These are phyloP conservation scores for Sterrhoptilus dennistouni DNA, from an alignment of 2,113 vertebrate species.

Conservation along the genomic window DNA sequence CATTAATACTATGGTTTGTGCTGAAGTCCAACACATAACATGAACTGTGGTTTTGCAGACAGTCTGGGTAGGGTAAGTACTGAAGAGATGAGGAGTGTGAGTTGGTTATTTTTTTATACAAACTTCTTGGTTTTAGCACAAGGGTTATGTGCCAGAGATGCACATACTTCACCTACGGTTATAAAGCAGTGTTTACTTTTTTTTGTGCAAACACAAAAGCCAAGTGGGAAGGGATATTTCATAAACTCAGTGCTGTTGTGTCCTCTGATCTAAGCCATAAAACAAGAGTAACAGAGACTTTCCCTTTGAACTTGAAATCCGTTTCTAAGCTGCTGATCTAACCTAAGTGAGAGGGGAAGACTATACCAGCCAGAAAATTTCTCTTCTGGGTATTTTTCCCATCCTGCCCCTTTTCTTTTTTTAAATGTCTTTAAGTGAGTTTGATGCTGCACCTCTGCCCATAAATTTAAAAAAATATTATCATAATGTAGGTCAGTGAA, in stretches of 20 bases:
- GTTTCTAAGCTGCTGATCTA: conserved; percentile 66
- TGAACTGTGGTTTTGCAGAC: background rate
- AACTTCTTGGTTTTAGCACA: background rate
- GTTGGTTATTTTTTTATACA: background rate
- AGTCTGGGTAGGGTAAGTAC: background rate
- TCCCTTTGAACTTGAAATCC: conserved; percentile 73
- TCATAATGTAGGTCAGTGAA: conserved; percentile 74
- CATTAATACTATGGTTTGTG: background rate
- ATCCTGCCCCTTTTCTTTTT: background rate
- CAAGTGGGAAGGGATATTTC: conserved; percentile 41
- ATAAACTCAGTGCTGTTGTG: conserved; percentile 59
- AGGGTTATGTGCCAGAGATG: background rate
- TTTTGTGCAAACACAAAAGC: conserved; percentile 34
- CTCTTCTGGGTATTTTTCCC: conserved; percentile 30
- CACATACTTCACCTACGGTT: background rate
- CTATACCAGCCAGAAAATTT: conserved; percentile 23
- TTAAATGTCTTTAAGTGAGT: conserved; percentile 55
- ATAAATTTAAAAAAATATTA: conserved; percentile 71
- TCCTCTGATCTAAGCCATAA: conserved; percentile 68
- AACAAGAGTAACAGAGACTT: conserved; percentile 62
- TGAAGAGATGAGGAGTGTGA: background rate
- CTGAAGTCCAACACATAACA: background rate
- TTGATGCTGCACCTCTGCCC: conserved; percentile 65
- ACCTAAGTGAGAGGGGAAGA: conserved; percentile 43
- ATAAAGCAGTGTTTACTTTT: conserved; percentile 22